phyloP scores from a whole-genome alignment of 2,797 vertebrate genomes.

The Rhadinocentrus ornatus region DNA sequence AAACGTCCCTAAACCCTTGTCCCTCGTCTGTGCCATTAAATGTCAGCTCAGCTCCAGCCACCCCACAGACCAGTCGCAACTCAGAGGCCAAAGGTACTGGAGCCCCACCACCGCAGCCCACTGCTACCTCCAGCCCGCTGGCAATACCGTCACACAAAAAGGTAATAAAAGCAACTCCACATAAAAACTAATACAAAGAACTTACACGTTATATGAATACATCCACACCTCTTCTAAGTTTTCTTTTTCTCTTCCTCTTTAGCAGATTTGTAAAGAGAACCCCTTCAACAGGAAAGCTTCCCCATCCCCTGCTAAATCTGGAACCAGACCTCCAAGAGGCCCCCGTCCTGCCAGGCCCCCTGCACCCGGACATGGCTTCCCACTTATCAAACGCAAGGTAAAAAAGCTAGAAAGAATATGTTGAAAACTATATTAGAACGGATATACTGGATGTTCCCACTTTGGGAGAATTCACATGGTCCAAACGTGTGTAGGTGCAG shows the following conservation, averaged over 20 bases:
- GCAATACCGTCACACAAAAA: conserved; percentile 71
- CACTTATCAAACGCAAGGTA: conserved; percentile 98
- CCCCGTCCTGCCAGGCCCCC: conserved; percentile 92
- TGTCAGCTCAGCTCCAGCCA: conserved; percentile 84
- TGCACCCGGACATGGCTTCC: conserved; percentile 95
- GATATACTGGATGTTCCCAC: background rate
- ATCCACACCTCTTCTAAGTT: background rate
- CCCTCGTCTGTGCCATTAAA: conserved; percentile 64
- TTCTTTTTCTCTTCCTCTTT: conserved; percentile 15
- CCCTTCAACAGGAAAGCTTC: conserved; percentile 96
- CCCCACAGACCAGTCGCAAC: conserved; percentile 85
- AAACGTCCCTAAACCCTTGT: conserved; percentile 42
- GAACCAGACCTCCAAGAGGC: conserved; percentile 85
- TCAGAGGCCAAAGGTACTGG: conserved; percentile 70
- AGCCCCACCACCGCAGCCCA: conserved; percentile 67
- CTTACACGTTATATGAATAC: conserved; percentile 2
- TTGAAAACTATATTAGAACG: background rate
- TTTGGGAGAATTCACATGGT: conserved; percentile 9
- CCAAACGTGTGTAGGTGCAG: conserved; percentile 86
- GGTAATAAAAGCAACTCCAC: conserved; percentile 46
- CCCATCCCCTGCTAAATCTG: conserved; percentile 77
- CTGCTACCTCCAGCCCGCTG: conserved; percentile 69
- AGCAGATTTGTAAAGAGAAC: conserved; percentile 97
- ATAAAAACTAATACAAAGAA: background rate
- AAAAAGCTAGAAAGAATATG: background rate